A percentile compares a stretch with the other conserved stretches of the same genome.
Evolutionary conservation across 2,888 invertebrate genomes (phyloP).

Genomic region (Allophyes oxyacanthae): DNA sequence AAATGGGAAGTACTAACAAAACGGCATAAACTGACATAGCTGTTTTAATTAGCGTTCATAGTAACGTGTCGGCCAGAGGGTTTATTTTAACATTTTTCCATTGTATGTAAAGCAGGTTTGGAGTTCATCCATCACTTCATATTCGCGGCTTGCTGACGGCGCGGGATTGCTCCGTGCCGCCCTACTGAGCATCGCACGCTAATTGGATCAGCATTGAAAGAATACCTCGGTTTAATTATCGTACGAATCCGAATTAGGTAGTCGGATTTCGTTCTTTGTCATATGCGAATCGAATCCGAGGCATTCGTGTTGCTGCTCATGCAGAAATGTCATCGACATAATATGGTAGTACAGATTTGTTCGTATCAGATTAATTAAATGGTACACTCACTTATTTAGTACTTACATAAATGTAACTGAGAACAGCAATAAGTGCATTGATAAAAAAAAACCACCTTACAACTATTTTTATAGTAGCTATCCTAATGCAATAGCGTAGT

Average conservation of each 20-base stretch:
- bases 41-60: constrained; percentile 86
- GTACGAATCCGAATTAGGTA: constrained; percentile 57
- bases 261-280: constrained; percentile 51
- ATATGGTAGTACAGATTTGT: constrained; percentile 1
- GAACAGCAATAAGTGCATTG: no score
- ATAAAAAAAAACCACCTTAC: no score
- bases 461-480: no score
- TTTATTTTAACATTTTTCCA: constrained; percentile 80
- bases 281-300: constrained; percentile 34
- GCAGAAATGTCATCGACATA: constrained; percentile 39
- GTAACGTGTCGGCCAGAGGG: constrained; percentile 76
- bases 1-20: constrained; percentile 74
- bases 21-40: constrained; percentile 77
- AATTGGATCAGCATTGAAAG: constrained; percentile 72
- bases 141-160: constrained; percentile 79
- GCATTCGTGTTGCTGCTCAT: constrained; percentile 33
- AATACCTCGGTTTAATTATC: constrained; percentile 60
- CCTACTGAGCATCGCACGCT: constrained; percentile 70
- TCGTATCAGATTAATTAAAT: neutral
- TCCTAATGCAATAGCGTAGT: no score
- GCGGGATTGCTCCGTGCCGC: constrained; percentile 70
- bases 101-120: constrained; percentile 85
- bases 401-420: no score
- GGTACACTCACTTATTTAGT: no score
- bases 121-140: constrained; percentile 87